These are phyloP conservation scores for Suncus etruscus DNA, from an alignment of 2,113 vertebrate genomes.

Conservation along the genomic window DNA sequence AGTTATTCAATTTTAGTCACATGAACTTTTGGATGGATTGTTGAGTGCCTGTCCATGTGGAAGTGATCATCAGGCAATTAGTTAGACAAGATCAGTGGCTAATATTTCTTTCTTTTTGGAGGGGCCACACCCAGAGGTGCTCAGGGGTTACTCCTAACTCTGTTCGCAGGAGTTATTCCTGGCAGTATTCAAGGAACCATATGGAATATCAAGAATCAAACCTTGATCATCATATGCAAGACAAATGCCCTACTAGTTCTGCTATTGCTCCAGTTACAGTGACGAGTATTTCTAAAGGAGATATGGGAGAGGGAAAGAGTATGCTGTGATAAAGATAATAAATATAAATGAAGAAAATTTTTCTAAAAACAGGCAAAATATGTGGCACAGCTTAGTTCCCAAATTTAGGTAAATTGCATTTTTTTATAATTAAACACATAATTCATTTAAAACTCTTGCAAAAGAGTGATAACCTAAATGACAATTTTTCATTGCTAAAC, in stretches of 20 bases:
- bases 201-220: too few species aligned
- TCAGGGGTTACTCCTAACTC: too few species aligned
- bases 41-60: not conserved
- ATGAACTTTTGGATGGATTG: not conserved
- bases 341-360: too few species aligned
- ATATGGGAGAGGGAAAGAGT: slow-evolving; percentile 7
- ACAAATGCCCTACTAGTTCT: too few species aligned
- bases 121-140: too few species aligned
- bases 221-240: too few species aligned
- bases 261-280: not conserved
- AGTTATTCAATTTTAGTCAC: slow-evolving; percentile 28
- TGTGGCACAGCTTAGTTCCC: slow-evolving; percentile 26
- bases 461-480: not conserved
- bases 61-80: not conserved
- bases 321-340: not conserved
- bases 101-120: not conserved
- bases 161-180: too few species aligned
- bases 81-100: not conserved
- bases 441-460: slow-evolving; percentile 9
- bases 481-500: not conserved
- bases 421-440: not conserved
- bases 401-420: slow-evolving; percentile 11
- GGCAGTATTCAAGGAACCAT: too few species aligned
- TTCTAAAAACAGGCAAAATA: slow-evolving; percentile 15
- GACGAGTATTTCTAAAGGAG: slow-evolving; percentile 1